Base-by-base conservation (phyloP, 1,140 invertebrate genomes). In the Papilio helenus region DNA sequence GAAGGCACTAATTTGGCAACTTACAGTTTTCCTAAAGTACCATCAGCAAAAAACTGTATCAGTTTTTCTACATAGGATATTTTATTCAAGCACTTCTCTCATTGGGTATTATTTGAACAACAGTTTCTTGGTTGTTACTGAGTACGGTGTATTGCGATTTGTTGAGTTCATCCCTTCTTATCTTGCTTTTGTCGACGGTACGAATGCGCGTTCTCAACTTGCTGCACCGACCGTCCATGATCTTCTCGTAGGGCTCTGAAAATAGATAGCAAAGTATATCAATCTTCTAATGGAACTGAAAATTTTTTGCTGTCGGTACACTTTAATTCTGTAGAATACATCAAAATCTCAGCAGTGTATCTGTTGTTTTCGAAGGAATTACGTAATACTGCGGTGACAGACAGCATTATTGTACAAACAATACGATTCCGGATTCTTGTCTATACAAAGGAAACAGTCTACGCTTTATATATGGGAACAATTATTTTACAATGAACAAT, bases 211-310 rank as follows among this genome's bases (percentile, higher is more conserved):
- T 93, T 8, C 92, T 87, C 18, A 94, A 81, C 78, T 84, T 88
- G 8, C 92, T 90, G 81, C 93, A 94, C 10, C 92, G 87, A 14
- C 93, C 93, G 44, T 94, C 90, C 1, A 87, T 80, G 18, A 94
- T 76, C 83, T 92, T 93, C 58, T 91, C 91, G 76, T 90, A 94
- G 61, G 83, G 82, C 79, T 84, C 93, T 94, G 90, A 55, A 94
- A 91, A 42, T 29, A 7, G 34, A 39, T 39, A 39, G 34, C 34
- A 14, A 46, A 46, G 9, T 12, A 3, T 46, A 46, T 46, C 12
- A 46, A 16, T 44, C 1, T 7, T 16, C 14, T 46, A 46, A 10
- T 46, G 10, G 44, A 46, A 3, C 12, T 46, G 44, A 46, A 46
- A 12, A 1, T 12, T 12, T 46, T 46, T 16, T 14, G 1, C 3